phyloP scores from a whole-genome alignment of 2,113 vertebrate genomes.

The Melanerpes aurifrons region DNA sequence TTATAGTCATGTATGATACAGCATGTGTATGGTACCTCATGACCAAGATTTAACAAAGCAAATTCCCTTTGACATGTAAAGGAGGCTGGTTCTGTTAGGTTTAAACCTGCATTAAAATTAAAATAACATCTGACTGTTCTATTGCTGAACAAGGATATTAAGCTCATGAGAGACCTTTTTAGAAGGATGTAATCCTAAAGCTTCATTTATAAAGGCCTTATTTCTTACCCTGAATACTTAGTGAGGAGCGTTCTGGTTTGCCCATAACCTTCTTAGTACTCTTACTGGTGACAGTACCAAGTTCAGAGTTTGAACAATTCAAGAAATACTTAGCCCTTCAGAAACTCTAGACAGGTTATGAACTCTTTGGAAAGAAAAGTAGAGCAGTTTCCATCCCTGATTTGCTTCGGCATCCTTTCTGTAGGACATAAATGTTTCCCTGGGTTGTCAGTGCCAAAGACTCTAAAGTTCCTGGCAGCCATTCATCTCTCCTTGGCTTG shows the following conservation, averaged over 20 bases:
- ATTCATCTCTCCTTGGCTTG: not conserved
- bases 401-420: slow-evolving; percentile 35
- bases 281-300: not conserved
- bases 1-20: not conserved
- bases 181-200: not conserved
- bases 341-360: slow-evolving; percentile 6
- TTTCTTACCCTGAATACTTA: not conserved
- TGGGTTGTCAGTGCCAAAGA: slow-evolving; percentile 8
- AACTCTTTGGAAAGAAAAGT: not conserved
- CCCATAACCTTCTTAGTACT: not conserved
- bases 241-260: not conserved
- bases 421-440: not conserved
- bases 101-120: not conserved
- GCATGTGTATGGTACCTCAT: not conserved
- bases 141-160: not conserved
- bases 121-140: not conserved
- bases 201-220: not conserved
- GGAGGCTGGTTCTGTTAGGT: not conserved
- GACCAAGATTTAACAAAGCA: not conserved
- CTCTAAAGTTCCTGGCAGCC: slow-evolving; percentile 20
- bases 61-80: not conserved
- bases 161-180: not conserved
- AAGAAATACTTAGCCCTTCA: not conserved
- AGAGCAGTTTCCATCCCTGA: not conserved
- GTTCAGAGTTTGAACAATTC: not conserved